phyloP scores from a whole-genome alignment of 2,888 invertebrate species.

The Plagodis pulveraria region DNA sequence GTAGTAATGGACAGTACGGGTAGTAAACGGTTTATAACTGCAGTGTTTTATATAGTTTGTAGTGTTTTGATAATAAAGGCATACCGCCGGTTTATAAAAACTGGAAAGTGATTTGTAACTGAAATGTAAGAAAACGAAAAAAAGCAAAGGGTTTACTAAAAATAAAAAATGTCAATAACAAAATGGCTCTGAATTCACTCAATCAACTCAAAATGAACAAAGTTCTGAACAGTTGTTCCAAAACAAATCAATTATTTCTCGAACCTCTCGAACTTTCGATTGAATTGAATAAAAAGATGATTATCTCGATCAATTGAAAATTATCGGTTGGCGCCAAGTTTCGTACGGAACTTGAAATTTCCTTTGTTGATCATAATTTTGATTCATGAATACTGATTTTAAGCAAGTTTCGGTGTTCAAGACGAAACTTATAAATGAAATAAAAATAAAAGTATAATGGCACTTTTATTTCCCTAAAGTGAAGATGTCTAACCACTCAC shows the following conservation, averaged over 20 bases:
- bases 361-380: not conserved
- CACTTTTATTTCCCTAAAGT: too few relatives aligned
- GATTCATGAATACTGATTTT: too few relatives aligned
- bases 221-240: conserved; percentile 18
- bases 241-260: conserved; percentile 27
- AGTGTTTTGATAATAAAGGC: too few relatives aligned
- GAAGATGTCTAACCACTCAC: too few relatives aligned
- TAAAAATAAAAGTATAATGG: too few relatives aligned
- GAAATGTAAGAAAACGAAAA: not conserved
- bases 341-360: conserved; percentile 1
- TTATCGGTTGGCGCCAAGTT: conserved; percentile 18
- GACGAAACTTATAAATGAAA: too few relatives aligned
- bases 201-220: conserved; percentile 21
- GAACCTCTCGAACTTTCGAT: conserved; percentile 13
- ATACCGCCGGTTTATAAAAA: too few relatives aligned
- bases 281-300: conserved; percentile 25
- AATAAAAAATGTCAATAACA: not conserved
- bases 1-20: too few relatives aligned
- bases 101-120: not conserved
- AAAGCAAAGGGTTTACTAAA: not conserved
- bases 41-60: too few relatives aligned
- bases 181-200: not conserved
- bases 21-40: too few relatives aligned
- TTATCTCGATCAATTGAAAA: conserved; percentile 21
- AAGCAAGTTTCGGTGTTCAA: too few relatives aligned